A percentile compares a stretch with the other conserved stretches of the same genome.
These are phyloP conservation scores for Chlorops oryzae DNA, from an alignment of 1,140 invertebrate species.

Conservation along the genomic window DNA sequence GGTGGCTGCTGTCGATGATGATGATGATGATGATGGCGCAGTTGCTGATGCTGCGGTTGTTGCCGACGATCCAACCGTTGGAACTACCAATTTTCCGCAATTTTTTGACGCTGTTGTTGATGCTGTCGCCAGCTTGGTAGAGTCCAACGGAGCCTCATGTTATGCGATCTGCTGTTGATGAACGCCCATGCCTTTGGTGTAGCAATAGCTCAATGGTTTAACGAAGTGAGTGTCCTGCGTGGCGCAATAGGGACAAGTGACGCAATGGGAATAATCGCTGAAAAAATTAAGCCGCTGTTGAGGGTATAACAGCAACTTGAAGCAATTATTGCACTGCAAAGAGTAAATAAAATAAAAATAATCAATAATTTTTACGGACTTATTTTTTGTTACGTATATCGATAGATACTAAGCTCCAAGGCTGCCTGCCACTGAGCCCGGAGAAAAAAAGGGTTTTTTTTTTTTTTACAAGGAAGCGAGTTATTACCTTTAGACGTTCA, in stretches of 20 bases:
- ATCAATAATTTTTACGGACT: too few species aligned
- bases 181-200: constrained; percentile 63
- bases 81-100: constrained; percentile 6
- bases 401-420: constrained; percentile 19
- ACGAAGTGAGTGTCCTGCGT: constrained; percentile 90
- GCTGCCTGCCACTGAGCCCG: too few species aligned
- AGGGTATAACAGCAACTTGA: constrained; percentile 75
- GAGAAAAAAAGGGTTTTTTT: background rate
- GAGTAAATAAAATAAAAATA: constrained; percentile 12
- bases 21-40: constrained; percentile 10
- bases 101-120: constrained; percentile 9
- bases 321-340: constrained; percentile 82
- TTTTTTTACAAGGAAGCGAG: constrained; percentile 12
- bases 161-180: constrained; percentile 72
- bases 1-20: constrained; percentile 13
- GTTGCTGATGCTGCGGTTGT: constrained; percentile 10
- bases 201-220: constrained; percentile 76
- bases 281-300: constrained; percentile 86
- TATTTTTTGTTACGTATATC: too few species aligned
- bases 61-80: constrained; percentile 6
- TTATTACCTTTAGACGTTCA: constrained; percentile 82
- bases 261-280: constrained; percentile 89
- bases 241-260: constrained; percentile 86
- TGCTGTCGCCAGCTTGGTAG: constrained; percentile 17
- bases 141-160: constrained; percentile 64